These are phyloP conservation scores for Synanthedon vespiformis DNA, from an alignment of 2,888 invertebrate species.

Conservation along the genomic window DNA sequence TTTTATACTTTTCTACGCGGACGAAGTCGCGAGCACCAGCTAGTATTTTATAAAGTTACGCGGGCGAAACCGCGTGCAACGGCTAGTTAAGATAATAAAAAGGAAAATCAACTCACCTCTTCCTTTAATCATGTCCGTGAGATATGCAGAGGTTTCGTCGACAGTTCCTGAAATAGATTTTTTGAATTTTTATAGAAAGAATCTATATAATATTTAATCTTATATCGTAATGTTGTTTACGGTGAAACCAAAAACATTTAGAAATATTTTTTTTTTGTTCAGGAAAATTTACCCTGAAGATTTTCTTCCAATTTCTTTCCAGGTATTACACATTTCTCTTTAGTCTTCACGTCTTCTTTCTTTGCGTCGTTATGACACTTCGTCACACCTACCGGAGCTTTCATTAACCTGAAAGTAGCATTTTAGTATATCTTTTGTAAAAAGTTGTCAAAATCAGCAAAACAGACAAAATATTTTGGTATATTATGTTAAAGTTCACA, in stretches of 20 bases:
- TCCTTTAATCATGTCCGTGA: conserved; percentile 31
- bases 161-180: conserved; percentile 22
- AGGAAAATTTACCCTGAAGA: conserved; percentile 24
- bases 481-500: not conserved
- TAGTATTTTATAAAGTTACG: no score
- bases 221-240: not conserved
- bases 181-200: not conserved
- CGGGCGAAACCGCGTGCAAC: no score
- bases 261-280: no score
- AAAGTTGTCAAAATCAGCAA: no score
- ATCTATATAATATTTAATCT: not conserved
- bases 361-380: conserved; percentile 18
- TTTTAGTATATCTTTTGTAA: no score
- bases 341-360: conserved; percentile 18
- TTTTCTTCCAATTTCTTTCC: conserved; percentile 25
- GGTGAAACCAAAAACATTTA: no score
- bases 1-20: no score
- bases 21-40: no score
- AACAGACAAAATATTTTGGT: no score
- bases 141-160: conserved; percentile 31
- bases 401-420: conserved; percentile 19
- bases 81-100: not conserved
- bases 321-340: conserved; percentile 28
- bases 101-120: conserved; percentile 23
- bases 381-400: conserved; percentile 27